Base-by-base conservation (phyloP, 2,888 invertebrate species). In the Nomada fucata region DNA sequence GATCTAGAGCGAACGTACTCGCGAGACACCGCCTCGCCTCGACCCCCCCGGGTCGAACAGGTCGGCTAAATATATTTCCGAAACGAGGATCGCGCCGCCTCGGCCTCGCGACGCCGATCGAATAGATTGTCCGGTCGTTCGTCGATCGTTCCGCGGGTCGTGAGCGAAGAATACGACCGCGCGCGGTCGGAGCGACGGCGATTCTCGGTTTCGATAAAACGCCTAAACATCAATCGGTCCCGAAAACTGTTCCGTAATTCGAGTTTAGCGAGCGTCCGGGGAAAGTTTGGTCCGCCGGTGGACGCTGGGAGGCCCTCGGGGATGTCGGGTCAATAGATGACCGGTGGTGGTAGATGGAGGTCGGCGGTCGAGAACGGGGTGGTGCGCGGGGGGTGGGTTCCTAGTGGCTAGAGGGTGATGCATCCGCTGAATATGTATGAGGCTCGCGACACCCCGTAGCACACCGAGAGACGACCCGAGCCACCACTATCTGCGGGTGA, bases 361-460 rank as follows among this genome's bases (percentile, higher is more conserved):
- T 90, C 89, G 94, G 95, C n/a, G 70, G 64, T 47, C 20, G 75
- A 60, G 20, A 26, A 29, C 2, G 79, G 26, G 26, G 26, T 1
- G 26, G 23, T 23, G 23, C 1, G 23, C 23, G 23, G 23, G 70
- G 13, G 77, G 69, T 44, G 68, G 52, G 44, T 18, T 64, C 67
- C 42, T 68, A 52, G 85, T 44, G 79, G 86, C 85, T 76, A 79
- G 90, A 90, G 94, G 94, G 94, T 95, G 95, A 95, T 95, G 95
- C 95, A 95, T 94, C 94, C 94, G 93, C 94, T 95, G 95, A 95
- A 95, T 95, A 95, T 95, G 95, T 95, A 95, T 95, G 95, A 95
- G 94, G 93, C 94, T 92, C 92, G 92, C 92, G 93, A 93, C 93
- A 93, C 93, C 92, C 93, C 92, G 92, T 90, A 91, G 91, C 90